Evolutionary conservation across 1,140 invertebrate species (phyloP).

Genomic region (Aphelenchoides fujianensis): DNA sequence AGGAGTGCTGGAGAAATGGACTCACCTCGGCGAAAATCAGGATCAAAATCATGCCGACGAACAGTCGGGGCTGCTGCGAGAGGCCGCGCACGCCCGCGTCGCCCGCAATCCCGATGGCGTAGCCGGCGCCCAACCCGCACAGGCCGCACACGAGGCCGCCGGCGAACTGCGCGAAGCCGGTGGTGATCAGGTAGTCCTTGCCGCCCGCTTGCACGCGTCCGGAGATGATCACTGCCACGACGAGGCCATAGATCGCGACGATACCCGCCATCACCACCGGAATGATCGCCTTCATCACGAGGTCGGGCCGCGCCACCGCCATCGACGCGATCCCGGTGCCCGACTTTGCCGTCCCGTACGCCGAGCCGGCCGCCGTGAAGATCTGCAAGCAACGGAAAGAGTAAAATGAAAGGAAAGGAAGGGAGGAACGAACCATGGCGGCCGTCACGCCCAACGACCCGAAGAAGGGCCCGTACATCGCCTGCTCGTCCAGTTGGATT

Average conservation of each 20-base stretch:
- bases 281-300: conserved; percentile 99
- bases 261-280: conserved; percentile 99
- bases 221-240: conserved; percentile 94
- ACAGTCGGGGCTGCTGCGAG: conserved; percentile 74
- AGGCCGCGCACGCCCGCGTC: conserved; percentile 58
- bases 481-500: conserved; percentile 40
- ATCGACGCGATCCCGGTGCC: conserved; percentile 98
- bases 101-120: conserved; percentile 61
- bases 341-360: conserved; percentile 98
- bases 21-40: conserved; percentile 61
- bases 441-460: conserved; percentile 60
- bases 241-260: conserved; percentile 98
- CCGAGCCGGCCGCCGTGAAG: conserved; percentile 81
- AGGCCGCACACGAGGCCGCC: conserved; percentile 60
- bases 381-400: conserved; percentile 32
- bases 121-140: conserved; percentile 60
- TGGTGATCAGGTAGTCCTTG: conserved; percentile 74
- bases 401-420: conserved; percentile 6
- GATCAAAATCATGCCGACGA: conserved; percentile 63
- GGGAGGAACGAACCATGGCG: conserved; percentile 52
- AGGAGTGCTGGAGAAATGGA: neutral
- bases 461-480: conserved; percentile 61
- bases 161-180: conserved; percentile 58
- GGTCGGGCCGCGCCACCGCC: conserved; percentile 98
- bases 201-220: conserved; percentile 70